Evolutionary conservation across 2,888 invertebrate genomes (phyloP).

Genomic region (Lycia hirtaria): DNA sequence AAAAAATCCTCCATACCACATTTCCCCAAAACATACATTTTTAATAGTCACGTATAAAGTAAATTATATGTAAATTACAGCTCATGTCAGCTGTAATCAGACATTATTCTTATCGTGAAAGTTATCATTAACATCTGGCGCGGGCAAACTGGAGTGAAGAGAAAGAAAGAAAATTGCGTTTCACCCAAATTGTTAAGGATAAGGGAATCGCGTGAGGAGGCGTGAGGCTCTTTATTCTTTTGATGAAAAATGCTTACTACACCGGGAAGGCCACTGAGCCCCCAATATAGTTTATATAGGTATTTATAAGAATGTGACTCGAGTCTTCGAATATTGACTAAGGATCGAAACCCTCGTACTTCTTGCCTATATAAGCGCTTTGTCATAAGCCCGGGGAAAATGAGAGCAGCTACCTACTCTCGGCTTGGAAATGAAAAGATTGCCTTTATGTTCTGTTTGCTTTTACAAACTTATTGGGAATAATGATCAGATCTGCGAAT

Average conservation of each 20-base stretch:
- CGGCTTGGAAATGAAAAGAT: conserved; percentile 27
- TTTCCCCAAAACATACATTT: not conserved
- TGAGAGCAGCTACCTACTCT: conserved; percentile 21
- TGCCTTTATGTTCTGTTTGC: conserved; percentile 22
- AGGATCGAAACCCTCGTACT: conserved; percentile 27
- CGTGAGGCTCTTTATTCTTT: conserved; percentile 23
- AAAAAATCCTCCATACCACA: not conserved
- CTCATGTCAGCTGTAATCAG: not conserved
- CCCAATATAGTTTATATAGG: conserved; percentile 23
- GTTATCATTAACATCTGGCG: conserved; percentile 36
- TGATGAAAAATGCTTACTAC: conserved; percentile 22
- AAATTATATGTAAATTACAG: not conserved
- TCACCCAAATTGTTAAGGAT: conserved; percentile 30
- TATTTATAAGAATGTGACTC: conserved; percentile 27
- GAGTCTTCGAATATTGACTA: conserved; percentile 36
- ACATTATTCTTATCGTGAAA: conserved; percentile 11
- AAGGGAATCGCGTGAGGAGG: conserved; percentile 16
- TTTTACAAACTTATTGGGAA: conserved; percentile 17
- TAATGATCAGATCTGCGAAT: conserved; percentile 8
- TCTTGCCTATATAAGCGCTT: conserved; percentile 32
- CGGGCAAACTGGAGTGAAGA: conserved; percentile 26
- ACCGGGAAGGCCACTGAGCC: conserved; percentile 8
- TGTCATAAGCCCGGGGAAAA: conserved; percentile 32
- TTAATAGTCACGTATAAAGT: not conserved
- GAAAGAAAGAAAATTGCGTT: conserved; percentile 39